A percentile compares a stretch with the other conserved stretches of the same genome.
phyloP scores from a whole-genome alignment of 2,797 vertebrate species.

The Sciurus carolinensis region DNA sequence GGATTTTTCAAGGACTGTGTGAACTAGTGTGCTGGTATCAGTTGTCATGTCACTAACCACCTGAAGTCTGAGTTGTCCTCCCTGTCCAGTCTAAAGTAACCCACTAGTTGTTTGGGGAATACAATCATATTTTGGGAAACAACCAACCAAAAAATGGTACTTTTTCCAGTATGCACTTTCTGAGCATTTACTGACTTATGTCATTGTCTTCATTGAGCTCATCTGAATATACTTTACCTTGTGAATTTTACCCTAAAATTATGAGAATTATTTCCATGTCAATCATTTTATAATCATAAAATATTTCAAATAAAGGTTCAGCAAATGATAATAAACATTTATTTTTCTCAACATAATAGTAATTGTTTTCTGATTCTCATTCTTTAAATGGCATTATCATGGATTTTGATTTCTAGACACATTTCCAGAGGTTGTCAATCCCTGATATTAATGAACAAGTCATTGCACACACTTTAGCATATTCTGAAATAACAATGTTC shows the following conservation, averaged over 20 bases:
- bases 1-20: not conserved
- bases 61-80: rapidly evolving
- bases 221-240: conserved; percentile 7
- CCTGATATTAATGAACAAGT: conserved; percentile 54
- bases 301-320: conserved; percentile 64
- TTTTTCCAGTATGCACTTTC: not conserved
- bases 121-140: not conserved
- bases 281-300: conserved; percentile 57
- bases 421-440: conserved; percentile 68
- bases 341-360: conserved; percentile 51
- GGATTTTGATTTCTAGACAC: conserved; percentile 72
- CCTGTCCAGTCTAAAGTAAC: not conserved
- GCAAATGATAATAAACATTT: conserved; percentile 59
- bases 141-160: not conserved
- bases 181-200: conserved; percentile 25
- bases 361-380: conserved; percentile 61
- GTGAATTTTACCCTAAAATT: not conserved
- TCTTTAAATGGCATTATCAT: conserved; percentile 62
- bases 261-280: conserved; percentile 29
- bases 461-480: conserved; percentile 37
- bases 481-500: conserved; percentile 68
- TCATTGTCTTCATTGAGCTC: not conserved
- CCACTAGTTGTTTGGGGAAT: not conserved
- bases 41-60: not conserved
- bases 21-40: no score